A percentile compares a stretch with the other conserved stretches of the same genome.
Conservation (phyloP, 2,113 vertebrate genomes). For the Corythoichthys haematopterus region DNA sequence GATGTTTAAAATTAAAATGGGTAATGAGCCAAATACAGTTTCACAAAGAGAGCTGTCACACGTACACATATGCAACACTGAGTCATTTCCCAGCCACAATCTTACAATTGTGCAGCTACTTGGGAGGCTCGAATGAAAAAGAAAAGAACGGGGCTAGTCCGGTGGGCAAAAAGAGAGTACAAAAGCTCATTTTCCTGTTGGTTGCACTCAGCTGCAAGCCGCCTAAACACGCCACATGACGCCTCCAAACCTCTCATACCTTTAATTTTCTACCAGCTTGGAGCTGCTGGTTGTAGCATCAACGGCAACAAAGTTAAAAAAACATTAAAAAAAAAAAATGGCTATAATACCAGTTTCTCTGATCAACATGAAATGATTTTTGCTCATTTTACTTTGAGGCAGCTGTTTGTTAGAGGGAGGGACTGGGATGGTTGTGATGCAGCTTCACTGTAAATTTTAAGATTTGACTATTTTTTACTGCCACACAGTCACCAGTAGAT, state of each 20-base stretch:
- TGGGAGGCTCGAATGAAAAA: conserved; percentile 11
- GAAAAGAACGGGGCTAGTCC: conserved; percentile 51
- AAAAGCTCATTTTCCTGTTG: conserved; percentile 71
- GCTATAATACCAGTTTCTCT: too few species aligned
- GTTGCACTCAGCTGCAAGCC: conserved; percentile 66
- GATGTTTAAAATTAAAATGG: not conserved
- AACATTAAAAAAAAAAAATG: too few species aligned
- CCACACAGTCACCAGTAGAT: too few species aligned
- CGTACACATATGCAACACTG: conserved; percentile 41
- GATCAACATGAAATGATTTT: not conserved
- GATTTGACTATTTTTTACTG: too few species aligned
- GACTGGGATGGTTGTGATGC: too few species aligned
- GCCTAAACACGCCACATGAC: conserved; percentile 64
- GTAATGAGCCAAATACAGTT: conserved; percentile 25
- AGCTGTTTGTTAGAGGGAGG: not conserved
- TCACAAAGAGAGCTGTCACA: conserved; percentile 32
- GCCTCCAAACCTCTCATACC: conserved; percentile 66
- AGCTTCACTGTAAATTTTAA: too few species aligned
- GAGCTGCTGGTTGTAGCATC: not conserved
- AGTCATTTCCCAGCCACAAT: conserved; percentile 34
- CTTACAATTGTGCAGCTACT: conserved; percentile 26
- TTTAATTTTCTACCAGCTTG: conserved; percentile 56
- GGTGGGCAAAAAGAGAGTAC: conserved; percentile 45
- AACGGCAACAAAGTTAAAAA: not conserved
- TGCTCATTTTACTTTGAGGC: not conserved